Percentiles rank a stretch among this genome's conserved stretches.
phyloP scores from a whole-genome alignment of 2,797 vertebrate species.

The Anisognathus igniventris region DNA sequence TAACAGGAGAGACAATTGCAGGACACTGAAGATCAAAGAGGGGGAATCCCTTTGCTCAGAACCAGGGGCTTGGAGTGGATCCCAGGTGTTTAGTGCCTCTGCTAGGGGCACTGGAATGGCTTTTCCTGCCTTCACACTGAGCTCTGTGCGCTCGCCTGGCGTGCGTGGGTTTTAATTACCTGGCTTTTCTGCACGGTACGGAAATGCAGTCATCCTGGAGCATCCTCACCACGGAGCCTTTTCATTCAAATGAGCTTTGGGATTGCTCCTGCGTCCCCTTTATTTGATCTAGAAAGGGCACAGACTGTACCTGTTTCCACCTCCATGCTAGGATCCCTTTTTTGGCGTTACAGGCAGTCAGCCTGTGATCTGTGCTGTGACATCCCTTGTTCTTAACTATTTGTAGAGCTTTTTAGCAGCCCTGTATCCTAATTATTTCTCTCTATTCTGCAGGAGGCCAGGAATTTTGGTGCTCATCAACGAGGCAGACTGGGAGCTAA shows the following conservation, averaged over 20 bases:
- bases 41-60: constrained; percentile 56
- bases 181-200: not conserved
- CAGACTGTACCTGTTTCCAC: constrained; percentile 33
- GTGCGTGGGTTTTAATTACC: constrained; percentile 40
- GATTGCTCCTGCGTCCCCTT: constrained; percentile 19
- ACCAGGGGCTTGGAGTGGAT: constrained; percentile 34
- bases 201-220: constrained; percentile 8
- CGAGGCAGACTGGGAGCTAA: constrained; percentile 96
- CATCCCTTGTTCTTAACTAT: constrained; percentile 35
- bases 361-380: constrained; percentile 15
- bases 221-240: constrained; percentile 11
- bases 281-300: constrained; percentile 54
- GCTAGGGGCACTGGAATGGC: not conserved
- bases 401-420: constrained; percentile 16
- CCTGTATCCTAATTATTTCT: constrained; percentile 41
- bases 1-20: constrained; percentile 52
- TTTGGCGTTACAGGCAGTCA: not conserved
- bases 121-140: not conserved
- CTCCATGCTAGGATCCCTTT: constrained; percentile 5
- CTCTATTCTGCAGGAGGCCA: constrained; percentile 84
- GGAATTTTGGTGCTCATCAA: constrained; percentile 98
- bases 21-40: constrained; percentile 62
- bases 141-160: not conserved
- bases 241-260: constrained; percentile 44
- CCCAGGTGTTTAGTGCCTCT: not conserved